Percentiles rank a stretch among this genome's conserved stretches.
phyloP scores from a whole-genome alignment of 2,113 vertebrate genomes.

The Eurystomus gularis region DNA sequence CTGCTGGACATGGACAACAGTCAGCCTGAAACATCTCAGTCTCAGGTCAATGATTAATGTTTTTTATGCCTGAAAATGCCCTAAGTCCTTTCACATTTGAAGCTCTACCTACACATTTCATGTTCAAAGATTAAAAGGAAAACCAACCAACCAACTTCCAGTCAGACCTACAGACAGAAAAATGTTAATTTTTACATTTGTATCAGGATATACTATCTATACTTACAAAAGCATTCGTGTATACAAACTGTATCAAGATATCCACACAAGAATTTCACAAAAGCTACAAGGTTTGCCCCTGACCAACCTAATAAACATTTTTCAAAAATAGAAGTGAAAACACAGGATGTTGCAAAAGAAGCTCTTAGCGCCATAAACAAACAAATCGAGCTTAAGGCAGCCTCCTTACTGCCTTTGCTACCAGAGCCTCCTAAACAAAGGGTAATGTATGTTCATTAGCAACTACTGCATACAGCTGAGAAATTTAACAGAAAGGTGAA shows the following conservation, averaged over 20 bases:
- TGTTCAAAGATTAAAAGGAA: neutral
- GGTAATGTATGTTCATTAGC: neutral
- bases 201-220: neutral
- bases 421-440: neutral
- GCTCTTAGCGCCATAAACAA: neutral
- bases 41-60: conserved; percentile 25
- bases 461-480: neutral
- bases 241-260: neutral
- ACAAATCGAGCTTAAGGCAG: neutral
- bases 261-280: accelerated
- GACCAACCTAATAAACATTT: neutral
- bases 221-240: neutral
- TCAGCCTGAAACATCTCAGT: neutral
- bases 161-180: neutral
- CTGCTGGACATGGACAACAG: neutral
- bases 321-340: neutral
- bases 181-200: neutral
- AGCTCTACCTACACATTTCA: neutral
- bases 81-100: neutral
- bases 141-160: neutral
- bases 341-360: neutral
- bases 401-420: neutral
- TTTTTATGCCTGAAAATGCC: neutral
- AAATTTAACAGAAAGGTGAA: neutral
- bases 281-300: neutral